phyloP scores from a whole-genome alignment of 2,113 vertebrate species.

The Neotoma lepida region DNA sequence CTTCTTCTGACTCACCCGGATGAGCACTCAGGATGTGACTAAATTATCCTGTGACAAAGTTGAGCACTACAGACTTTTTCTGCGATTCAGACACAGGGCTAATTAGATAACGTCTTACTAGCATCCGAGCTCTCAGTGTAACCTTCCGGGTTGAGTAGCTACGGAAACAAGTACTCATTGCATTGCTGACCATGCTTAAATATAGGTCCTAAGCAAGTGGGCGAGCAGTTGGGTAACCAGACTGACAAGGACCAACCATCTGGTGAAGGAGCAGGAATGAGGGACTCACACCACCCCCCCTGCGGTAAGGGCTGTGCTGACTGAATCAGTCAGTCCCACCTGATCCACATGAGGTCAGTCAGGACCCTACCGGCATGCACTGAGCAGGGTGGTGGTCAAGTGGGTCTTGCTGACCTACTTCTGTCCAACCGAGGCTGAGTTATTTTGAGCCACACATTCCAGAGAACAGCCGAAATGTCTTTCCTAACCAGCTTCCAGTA shows the following conservation, averaged over 20 bases:
- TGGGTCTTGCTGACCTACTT: background rate
- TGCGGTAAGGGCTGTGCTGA: background rate
- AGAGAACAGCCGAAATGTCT: background rate
- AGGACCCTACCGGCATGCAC: too few species aligned
- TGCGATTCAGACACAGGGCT: conserved; percentile 33
- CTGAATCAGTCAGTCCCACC: background rate
- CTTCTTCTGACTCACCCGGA: conserved; percentile 50
- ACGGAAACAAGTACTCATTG: conserved; percentile 14
- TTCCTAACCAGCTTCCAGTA: conserved; percentile 58
- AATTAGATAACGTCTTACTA: conserved; percentile 62
- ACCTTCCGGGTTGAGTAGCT: background rate
- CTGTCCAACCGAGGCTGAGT: background rate
- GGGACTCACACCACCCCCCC: background rate
- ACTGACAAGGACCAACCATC: background rate
- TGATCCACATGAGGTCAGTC: fast-evolving
- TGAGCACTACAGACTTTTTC: conserved; percentile 43
- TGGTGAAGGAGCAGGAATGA: background rate
- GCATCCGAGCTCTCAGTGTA: conserved; percentile 17
- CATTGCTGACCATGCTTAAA: conserved; percentile 39
- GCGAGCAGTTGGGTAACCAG: background rate
- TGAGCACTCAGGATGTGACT: conserved; percentile 57
- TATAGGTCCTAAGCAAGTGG: conserved; percentile 28
- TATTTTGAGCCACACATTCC: conserved; percentile 54
- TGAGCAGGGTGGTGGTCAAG: background rate
- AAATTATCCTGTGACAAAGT: conserved; percentile 55